Evolutionary conservation across 92 coral and sea anemone genomes (phyloP).

Genomic region (Nematostella vectensis): DNA sequence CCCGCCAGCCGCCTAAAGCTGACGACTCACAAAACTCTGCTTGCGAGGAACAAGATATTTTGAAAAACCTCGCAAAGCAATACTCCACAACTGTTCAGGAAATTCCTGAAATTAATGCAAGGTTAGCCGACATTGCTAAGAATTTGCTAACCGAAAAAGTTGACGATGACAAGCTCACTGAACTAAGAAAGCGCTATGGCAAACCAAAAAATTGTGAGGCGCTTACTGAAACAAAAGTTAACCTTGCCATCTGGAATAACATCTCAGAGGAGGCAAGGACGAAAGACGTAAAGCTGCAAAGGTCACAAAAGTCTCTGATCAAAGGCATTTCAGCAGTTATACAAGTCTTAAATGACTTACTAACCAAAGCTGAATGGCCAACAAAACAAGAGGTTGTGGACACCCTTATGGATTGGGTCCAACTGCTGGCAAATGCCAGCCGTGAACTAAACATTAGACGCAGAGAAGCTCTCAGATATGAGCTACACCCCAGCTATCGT

Average conservation of each 20-base stretch:
- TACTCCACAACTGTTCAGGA: slow-evolving; percentile 10
- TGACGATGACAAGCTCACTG: slow-evolving; percentile 25
- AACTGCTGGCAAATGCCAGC: slow-evolving; percentile 28
- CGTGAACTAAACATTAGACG: slow-evolving; percentile 33
- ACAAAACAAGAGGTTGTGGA: slow-evolving; percentile 15
- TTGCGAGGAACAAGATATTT: slow-evolving; percentile 8
- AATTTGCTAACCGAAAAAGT: slow-evolving; percentile 17
- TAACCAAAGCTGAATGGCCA: slow-evolving; percentile 8
- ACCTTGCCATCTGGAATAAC: slow-evolving; percentile 21
- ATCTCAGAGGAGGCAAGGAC: slow-evolving; percentile 15
- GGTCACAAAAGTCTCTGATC: slow-evolving; percentile 19
- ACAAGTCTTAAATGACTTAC: slow-evolving; percentile 13
- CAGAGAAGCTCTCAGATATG: slow-evolving; percentile 30
- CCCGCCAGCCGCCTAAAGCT: too few species aligned
- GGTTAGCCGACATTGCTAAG: slow-evolving; percentile 16
- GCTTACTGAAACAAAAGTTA: slow-evolving; percentile 21
- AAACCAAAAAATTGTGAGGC: slow-evolving; percentile 13
- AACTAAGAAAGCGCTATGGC: slow-evolving; percentile 17
- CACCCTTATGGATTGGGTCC: slow-evolving; percentile 23
- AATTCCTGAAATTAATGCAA: slow-evolving; percentile 17
- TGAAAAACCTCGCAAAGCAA: slow-evolving; percentile 1
- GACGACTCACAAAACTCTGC: slow-evolving; percentile 6
- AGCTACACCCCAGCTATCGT: slow-evolving; percentile 40
- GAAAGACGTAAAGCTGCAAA: slow-evolving; percentile 26
- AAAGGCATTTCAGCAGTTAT: slow-evolving; percentile 30